Percentiles rank a stretch among this genome's conserved stretches.
Evolutionary conservation across 2,888 invertebrate genomes (phyloP).

Genomic region (Limenitis camilla): DNA sequence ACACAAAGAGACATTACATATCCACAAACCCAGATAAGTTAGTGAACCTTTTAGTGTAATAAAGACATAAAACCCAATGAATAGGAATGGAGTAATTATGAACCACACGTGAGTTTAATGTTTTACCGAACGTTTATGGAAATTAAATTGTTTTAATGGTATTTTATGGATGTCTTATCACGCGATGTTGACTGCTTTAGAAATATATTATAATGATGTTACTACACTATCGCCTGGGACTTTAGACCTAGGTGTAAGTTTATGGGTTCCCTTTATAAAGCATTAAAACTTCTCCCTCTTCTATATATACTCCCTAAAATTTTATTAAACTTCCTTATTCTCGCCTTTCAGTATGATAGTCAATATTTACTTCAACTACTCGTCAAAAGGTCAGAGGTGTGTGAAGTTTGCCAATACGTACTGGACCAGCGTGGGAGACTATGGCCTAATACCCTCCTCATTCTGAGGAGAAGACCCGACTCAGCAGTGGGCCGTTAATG

Average conservation of each 20-base stretch:
- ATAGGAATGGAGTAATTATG: conserved; percentile 31
- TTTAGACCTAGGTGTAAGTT: too few relatives aligned
- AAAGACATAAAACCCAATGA: conserved; percentile 22
- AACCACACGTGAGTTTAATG: conserved; percentile 30
- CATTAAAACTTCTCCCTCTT: not conserved
- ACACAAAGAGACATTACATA: conserved; percentile 1
- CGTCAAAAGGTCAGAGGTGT: too few relatives aligned
- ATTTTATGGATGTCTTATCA: conserved; percentile 4
- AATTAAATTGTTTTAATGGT: conserved; percentile 22
- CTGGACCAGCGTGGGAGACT: too few relatives aligned
- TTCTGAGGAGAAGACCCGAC: too few relatives aligned
- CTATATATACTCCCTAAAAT: too few relatives aligned
- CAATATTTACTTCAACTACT: too few relatives aligned
- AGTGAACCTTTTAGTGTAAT: conserved; percentile 15
- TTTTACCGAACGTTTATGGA: conserved; percentile 27
- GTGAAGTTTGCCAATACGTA: too few relatives aligned
- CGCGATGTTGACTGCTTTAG: not conserved
- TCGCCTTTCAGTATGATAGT: too few relatives aligned
- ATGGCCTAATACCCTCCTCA: too few relatives aligned
- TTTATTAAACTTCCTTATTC: too few relatives aligned
- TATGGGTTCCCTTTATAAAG: too few relatives aligned
- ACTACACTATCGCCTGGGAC: not conserved
- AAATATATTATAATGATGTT: not conserved
- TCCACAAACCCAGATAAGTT: conserved; percentile 5
- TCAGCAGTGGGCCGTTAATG: too few relatives aligned